Evolutionary conservation across 1,140 invertebrate species (phyloP), one percentile per base, ranked within the genome.

Genomic region (Drosophila yakuba): DNA sequence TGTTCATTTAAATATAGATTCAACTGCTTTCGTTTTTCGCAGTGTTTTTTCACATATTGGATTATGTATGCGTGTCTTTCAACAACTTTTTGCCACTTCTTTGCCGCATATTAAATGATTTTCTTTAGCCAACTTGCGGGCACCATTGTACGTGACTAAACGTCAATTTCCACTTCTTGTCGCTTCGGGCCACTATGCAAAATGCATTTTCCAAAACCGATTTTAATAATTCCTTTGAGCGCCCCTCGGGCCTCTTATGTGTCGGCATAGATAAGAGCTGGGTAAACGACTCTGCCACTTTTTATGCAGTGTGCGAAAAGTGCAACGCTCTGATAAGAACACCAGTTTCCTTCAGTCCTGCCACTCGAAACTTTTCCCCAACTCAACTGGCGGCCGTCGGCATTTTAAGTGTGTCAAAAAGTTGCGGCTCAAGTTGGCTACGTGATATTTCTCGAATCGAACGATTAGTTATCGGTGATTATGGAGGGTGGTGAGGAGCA

Each of bases 41-140:
- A 39, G 63, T 67, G 44, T 50, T 10, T 8, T 15, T 45, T 8
- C 63, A 38, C 17, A 28, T 38, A 63, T 45, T 12, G 38, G 8
- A 2, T 25, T 23, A 23, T 56, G 67, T 71, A 67, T 69, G 64
- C 66, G 64, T 71, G 64, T 48, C 67, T 52, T 71, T 58, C 17
- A 54, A 51, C 58, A 82, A 83, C 63, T 84, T 75, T 75, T 66
- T 83, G 75, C 75, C 80, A 84, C 80, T 82, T 83, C 66, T 64
- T 58, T 62, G 61, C 71, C 80, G 82, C 83, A 85, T 86, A 85
- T 88, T 85, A 85, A 88, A 88, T 76, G 78, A 85, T 82, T 85
- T 71, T 88, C 67, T 75, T 62, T 73, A 23, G 47, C 61, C 55
- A 67, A 67, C 41, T 75, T 64, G 78, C 58, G 76, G 55, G 56